Conservation (phyloP, 1,140 invertebrate species). For the Dermatophagoides farinae region DNA sequence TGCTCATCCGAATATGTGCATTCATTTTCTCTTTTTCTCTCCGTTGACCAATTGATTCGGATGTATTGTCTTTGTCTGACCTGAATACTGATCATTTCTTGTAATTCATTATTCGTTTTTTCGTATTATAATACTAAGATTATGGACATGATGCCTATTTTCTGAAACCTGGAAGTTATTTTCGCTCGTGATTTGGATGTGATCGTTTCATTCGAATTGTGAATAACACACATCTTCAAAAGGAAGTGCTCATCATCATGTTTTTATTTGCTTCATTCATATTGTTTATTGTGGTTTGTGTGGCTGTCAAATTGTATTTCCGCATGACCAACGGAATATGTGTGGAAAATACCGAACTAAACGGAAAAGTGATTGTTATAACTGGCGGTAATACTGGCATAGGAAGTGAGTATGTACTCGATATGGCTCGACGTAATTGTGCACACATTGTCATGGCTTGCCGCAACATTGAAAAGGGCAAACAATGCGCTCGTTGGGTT, state of each 20-base stretch:
- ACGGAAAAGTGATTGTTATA: constrained; percentile 52
- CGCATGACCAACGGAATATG: neutral
- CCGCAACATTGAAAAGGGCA: constrained; percentile 31
- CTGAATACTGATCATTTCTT: too few relatives aligned
- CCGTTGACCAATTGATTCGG: too few relatives aligned
- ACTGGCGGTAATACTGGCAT: constrained; percentile 75
- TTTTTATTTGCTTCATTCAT: too few relatives aligned
- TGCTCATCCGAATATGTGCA: too few relatives aligned
- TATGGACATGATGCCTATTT: too few relatives aligned
- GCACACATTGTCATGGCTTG: constrained; percentile 5
- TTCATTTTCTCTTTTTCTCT: too few relatives aligned
- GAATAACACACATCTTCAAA: too few relatives aligned
- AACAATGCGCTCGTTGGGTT: constrained; percentile 30
- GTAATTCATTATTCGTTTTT: too few relatives aligned
- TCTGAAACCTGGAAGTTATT: too few relatives aligned
- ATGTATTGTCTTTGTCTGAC: too few relatives aligned
- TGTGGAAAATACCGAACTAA: constrained; percentile 14
- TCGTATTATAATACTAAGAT: too few relatives aligned
- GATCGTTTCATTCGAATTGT: neutral
- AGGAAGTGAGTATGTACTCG: constrained; percentile 34
- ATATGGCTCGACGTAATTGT: neutral
- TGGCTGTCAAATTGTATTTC: neutral
- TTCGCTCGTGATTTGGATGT: neutral
- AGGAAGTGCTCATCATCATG: too few relatives aligned
- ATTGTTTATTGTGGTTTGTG: neutral